A percentile compares a stretch with the other conserved stretches of the same genome.
phyloP scores from a whole-genome alignment of 35 echinoderm and acorn worm species.

The Chiridota heheva region DNA sequence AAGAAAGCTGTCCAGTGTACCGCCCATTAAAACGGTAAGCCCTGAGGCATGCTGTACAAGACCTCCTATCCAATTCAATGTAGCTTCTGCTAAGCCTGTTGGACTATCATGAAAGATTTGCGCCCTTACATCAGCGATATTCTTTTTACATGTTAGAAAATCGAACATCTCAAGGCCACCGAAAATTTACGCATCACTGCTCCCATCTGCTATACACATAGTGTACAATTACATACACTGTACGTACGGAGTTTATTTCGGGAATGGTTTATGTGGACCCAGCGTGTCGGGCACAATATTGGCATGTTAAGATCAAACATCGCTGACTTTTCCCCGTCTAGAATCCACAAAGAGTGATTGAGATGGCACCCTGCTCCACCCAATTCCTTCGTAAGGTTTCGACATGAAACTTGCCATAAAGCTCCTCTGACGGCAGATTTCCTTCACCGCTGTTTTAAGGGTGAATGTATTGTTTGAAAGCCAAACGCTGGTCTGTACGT shows the following conservation, averaged over 20 bases:
- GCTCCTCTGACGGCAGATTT: conserved; percentile 29
- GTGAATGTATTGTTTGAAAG: conserved; percentile 45
- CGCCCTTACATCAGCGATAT: too few relatives aligned
- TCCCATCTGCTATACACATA: too few relatives aligned
- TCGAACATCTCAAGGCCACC: too few relatives aligned
- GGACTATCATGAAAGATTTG: too few relatives aligned
- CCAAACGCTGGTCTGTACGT: conserved; percentile 52
- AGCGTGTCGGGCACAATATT: too few relatives aligned
- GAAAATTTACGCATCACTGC: too few relatives aligned
- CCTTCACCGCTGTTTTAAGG: conserved; percentile 53
- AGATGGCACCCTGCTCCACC: conserved; percentile 41
- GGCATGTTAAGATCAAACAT: conserved; percentile 39
- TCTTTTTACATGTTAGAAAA: too few relatives aligned
- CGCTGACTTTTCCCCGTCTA: background rate
- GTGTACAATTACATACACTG: too few relatives aligned
- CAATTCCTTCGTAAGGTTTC: conserved; percentile 20
- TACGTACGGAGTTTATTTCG: too few relatives aligned
- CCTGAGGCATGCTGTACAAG: conserved; percentile 62
- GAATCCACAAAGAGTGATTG: conserved; percentile 50
- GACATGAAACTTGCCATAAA: conserved; percentile 50
- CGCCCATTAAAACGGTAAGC: conserved; percentile 58
- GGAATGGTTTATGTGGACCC: too few relatives aligned
- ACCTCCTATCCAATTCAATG: conserved; percentile 69
- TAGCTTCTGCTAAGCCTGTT: conserved; percentile 46
- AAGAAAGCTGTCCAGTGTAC: conserved; percentile 60